These are phyloP conservation scores for Glandiceps talaboti DNA, from an alignment of 53 echinoderm and acorn worm genomes.

Conservation along the genomic window DNA sequence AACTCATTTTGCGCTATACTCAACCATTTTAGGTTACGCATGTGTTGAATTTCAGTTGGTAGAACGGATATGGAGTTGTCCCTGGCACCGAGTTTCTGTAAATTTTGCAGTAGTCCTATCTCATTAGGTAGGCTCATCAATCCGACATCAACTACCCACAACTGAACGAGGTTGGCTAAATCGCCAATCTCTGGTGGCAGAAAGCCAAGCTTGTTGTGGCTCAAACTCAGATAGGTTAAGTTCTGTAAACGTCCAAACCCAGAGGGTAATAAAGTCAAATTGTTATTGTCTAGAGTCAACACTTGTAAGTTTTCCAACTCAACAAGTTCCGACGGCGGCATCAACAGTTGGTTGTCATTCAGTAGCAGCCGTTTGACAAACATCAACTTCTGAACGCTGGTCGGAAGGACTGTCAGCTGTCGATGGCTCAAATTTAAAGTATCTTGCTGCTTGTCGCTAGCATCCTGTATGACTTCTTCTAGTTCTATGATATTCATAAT, in stretches of 20 bases:
- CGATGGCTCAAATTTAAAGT: conserved; percentile 74
- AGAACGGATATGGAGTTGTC: conserved; percentile 57
- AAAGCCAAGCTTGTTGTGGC: conserved; percentile 69
- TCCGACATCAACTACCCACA: conserved; percentile 67
- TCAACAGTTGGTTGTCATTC: conserved; percentile 76
- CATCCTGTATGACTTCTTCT: neutral
- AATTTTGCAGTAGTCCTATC: conserved; percentile 48
- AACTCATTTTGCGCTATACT: conserved; percentile 55
- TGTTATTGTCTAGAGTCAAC: conserved; percentile 75
- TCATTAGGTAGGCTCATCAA: conserved; percentile 50
- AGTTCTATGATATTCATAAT: neutral
- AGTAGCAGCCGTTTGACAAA: conserved; percentile 51
- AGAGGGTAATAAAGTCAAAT: conserved; percentile 69
- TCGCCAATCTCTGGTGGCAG: conserved; percentile 87
- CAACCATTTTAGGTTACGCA: conserved; percentile 51
- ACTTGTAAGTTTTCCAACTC: conserved; percentile 50
- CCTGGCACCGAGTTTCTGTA: conserved; percentile 64
- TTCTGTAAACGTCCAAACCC: conserved; percentile 66
- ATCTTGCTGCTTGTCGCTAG: neutral
- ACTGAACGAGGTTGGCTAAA: conserved; percentile 54
- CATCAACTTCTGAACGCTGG: conserved; percentile 40
- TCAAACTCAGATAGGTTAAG: conserved; percentile 72
- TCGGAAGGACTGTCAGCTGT: conserved; percentile 50
- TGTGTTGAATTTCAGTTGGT: conserved; percentile 53
- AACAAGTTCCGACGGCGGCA: conserved; percentile 85